Evolutionary conservation across 2,888 invertebrate species (phyloP).

Genomic region (Phortica okadai): DNA sequence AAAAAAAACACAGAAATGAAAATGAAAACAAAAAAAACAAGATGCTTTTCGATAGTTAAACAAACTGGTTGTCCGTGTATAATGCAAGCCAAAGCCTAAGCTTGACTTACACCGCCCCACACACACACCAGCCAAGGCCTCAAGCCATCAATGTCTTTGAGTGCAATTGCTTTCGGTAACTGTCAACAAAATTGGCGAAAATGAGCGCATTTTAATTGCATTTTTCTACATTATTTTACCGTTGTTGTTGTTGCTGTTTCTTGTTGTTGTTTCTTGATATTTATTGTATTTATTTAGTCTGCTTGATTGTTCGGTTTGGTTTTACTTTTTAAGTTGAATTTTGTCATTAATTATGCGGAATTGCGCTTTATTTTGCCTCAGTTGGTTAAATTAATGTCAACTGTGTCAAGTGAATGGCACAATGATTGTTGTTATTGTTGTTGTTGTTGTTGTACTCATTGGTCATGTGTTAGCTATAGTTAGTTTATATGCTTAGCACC

Average conservation of each 20-base stretch:
- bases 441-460: background rate
- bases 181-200: conserved; percentile 6
- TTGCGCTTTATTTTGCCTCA: background rate
- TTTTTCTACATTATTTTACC: background rate
- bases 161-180: background rate
- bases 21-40: too few relatives aligned
- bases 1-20: too few relatives aligned
- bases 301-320: background rate
- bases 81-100: too few relatives aligned
- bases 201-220: conserved; percentile 13
- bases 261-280: background rate
- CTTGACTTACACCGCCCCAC: background rate
- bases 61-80: too few relatives aligned
- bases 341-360: background rate
- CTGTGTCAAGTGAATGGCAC: background rate
- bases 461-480: background rate
- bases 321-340: background rate
- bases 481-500: too few relatives aligned
- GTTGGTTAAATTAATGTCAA: background rate
- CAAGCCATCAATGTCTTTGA: background rate
- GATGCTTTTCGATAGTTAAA: too few relatives aligned
- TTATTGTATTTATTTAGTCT: background rate
- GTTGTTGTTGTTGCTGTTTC: background rate
- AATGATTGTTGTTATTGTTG: background rate
- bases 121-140: background rate